Evolutionary conservation across 2,797 vertebrate species (phyloP), one percentile per base, ranked within the genome.

Genomic region (Cossypha heuglini): DNA sequence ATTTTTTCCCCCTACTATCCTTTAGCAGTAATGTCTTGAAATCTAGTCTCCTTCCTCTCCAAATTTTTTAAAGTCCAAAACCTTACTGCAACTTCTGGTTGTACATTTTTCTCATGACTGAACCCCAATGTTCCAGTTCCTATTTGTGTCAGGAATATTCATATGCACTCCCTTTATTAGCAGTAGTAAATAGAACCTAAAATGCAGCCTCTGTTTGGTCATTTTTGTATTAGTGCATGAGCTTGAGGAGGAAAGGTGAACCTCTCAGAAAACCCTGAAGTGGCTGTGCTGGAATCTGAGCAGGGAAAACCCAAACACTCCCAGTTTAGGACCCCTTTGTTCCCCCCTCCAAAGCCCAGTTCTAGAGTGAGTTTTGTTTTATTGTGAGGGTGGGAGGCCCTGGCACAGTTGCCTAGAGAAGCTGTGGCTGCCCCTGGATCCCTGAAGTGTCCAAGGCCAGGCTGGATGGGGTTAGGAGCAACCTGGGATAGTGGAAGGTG

Each of bases 381-480:
- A 6, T 33, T 52, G 25, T 3, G 10, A 58, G 29, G 28, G 2
- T 38, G 14, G 38, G 0, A 75, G 37, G 37, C 16, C 14, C 49
- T 64, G 58, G 58, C 33, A 58, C 57, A 71, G 51, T 0, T 35
- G 5, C 25, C 33, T 64, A 83, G 51, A 40, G 64, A 0, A 83
- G 57, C 51, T 76, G 43, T 2, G 72, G 64, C 21, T 77, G 64
- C 21, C 33, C 38, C 58, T 80, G 64, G 37, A 59, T 6, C 66
- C 31, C 66, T 59, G 52, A 0, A 66, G 18, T 15, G 16, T 1
- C 58, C 58, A 24, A 35, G 13, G 45, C 33, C 72, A 64, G 11
- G 29, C 0, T 71, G 79, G 55, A 37, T 0, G 0, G 48, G 55
- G 42, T 28, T 49, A 4, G 57, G 45, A 72, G 15, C 18, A 19